These are phyloP conservation scores for Acestrorhynchus altus DNA, from an alignment of 2,797 vertebrate species.

Conservation along the genomic window DNA sequence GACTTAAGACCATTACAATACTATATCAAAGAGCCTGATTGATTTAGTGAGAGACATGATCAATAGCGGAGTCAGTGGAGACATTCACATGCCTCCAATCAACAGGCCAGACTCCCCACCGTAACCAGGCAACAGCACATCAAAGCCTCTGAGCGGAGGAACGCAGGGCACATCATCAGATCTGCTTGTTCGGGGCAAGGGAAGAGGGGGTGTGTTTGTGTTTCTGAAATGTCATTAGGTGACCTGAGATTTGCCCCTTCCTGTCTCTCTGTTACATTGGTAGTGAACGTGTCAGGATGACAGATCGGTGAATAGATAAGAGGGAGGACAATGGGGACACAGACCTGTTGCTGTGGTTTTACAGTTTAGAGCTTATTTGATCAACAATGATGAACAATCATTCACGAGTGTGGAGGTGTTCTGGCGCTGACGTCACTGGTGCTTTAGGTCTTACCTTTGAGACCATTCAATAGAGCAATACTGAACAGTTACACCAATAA, in stretches of 20 bases:
- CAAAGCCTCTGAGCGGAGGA: constrained; percentile 41
- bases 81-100: constrained; percentile 52
- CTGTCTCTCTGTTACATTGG: constrained; percentile 22
- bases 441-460: not conserved
- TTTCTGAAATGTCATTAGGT: constrained; percentile 52
- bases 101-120: constrained; percentile 50
- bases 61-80: constrained; percentile 57
- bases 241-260: constrained; percentile 43
- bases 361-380: constrained; percentile 32
- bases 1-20: constrained; percentile 49
- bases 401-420: not conserved
- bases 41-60: constrained; percentile 54
- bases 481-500: not conserved
- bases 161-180: constrained; percentile 35
- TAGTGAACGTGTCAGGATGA: constrained; percentile 46
- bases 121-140: constrained; percentile 59
- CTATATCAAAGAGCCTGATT: constrained; percentile 51
- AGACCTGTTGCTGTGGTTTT: constrained; percentile 11
- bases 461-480: not conserved
- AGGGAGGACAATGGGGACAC: constrained; percentile 26
- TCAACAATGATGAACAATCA: constrained; percentile 25
- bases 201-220: constrained; percentile 44
- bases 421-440: not conserved
- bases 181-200: constrained; percentile 27
- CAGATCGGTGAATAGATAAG: constrained; percentile 46